Conservation (phyloP, 2,797 vertebrate species). For the Hyperoplus lanceolatus region DNA sequence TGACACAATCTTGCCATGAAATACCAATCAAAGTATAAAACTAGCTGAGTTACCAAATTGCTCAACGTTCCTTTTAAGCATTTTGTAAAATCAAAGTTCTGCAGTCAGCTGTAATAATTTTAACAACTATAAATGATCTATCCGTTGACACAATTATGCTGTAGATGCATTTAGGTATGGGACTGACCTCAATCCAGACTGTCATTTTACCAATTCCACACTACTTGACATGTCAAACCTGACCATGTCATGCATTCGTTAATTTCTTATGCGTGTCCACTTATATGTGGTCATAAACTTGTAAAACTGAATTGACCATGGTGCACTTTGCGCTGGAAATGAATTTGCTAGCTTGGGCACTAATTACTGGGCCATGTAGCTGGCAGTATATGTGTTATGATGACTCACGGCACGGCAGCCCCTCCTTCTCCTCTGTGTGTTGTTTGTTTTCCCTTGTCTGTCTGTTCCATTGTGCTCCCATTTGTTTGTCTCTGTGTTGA, state of each 20-base stretch:
- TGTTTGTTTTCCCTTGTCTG: neutral
- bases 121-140: neutral
- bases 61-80: neutral
- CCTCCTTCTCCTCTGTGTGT: no score
- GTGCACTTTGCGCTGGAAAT: constrained; percentile 1
- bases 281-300: neutral
- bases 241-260: neutral
- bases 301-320: neutral
- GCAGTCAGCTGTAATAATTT: neutral
- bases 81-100: neutral
- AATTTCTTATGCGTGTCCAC: neutral
- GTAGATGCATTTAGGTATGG: neutral
- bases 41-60: no score
- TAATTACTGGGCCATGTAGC: neutral
- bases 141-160: neutral
- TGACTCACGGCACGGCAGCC: no score
- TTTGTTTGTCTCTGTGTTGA: no score
- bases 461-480: neutral
- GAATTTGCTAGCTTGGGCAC: neutral
- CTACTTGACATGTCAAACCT: neutral
- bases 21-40: no score
- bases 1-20: no score
- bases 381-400: no score
- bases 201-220: neutral
- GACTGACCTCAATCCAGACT: neutral